Evolutionary conservation across 1,140 invertebrate species (phyloP), one percentile per base, ranked within the genome.

Genomic region (Heliothis virescens): DNA sequence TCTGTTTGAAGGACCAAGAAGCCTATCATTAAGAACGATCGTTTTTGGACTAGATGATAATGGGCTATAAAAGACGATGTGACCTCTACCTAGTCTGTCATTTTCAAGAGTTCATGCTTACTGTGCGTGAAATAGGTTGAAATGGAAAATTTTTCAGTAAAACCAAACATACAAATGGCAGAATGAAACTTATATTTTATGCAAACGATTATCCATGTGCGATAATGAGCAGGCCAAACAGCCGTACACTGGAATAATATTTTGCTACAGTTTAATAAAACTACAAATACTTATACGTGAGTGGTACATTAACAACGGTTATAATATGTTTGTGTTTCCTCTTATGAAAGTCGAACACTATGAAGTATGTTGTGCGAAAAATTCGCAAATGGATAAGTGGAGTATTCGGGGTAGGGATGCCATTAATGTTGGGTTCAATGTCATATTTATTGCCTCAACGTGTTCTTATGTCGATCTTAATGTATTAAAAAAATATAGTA

Each of bases 71-170:
- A n/a, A n/a, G n/a, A n/a, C n/a, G n/a, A n/a, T n/a, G n/a, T n/a
- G 34, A 41, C 34, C 34, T 41, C 34, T 9, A 7, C 5, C 5
- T 41, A 41, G 9, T 41, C 34, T 41, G 34, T 41, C 5, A 41
- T 41, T 41, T 41, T 5, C 34, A 7, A 5, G 5, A 41, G 0
- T 41, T 41, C 34, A 41, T 7, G 18, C 18, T 57, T 21, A n/a
- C 4, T 21, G 34, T 41, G 34, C 34, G 9, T 41, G 1, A 41
- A 41, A 41, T 41, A 41, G 9, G 3, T 41, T 41, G 7, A 34
- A 63, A 65, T 18, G 62, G 62, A 65, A 65, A 65, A 48, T 26
- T 65, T 65, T 65, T 48, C 41, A 47, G 62, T 34, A 63, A 18
- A 63, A 16, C 15, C n/a, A 13, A 1, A 13, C 13, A 16, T 16